Evolutionary conservation across 2,888 invertebrate species (phyloP).

Genomic region (Drosophila acutilabella): DNA sequence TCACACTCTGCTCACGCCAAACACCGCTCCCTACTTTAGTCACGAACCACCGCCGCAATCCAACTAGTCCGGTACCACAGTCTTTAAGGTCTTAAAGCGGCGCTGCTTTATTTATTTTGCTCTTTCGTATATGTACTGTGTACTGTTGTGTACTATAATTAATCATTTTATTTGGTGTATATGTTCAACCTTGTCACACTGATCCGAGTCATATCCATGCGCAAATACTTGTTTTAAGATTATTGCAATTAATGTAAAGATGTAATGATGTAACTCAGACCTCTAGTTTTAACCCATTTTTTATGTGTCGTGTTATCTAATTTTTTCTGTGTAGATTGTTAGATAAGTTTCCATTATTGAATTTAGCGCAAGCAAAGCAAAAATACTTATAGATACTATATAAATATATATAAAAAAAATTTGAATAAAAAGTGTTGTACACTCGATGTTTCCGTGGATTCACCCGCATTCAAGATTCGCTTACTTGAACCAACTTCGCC

Average conservation of each 20-base stretch:
- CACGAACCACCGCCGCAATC: constrained; percentile 86
- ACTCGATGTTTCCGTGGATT: constrained; percentile 27
- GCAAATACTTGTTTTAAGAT: constrained; percentile 20
- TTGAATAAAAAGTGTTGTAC: constrained; percentile 30
- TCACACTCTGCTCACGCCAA: constrained; percentile 96
- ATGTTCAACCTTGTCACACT: constrained; percentile 26
- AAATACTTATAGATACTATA: constrained; percentile 41
- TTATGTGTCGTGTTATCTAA: constrained; percentile 43
- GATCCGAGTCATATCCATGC: constrained; percentile 65
- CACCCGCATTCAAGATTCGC: not conserved
- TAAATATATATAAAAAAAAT: constrained; percentile 44
- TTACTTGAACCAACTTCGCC: constrained; percentile 68
- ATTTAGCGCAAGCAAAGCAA: constrained; percentile 60
- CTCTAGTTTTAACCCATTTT: constrained; percentile 36
- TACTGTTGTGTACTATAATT: constrained; percentile 49
- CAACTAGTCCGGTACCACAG: constrained; percentile 55
- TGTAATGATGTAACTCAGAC: constrained; percentile 39
- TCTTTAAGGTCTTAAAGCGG: not conserved
- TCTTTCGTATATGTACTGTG: constrained; percentile 39
- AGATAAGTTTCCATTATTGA: constrained; percentile 67
- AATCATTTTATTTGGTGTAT: constrained; percentile 28
- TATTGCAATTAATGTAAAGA: constrained; percentile 30
- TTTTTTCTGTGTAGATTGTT: constrained; percentile 38
- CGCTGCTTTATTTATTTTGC: constrained; percentile 35
- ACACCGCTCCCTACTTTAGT: constrained; percentile 96